Evolutionary conservation across 2,888 invertebrate genomes (phyloP).

Genomic region (Phengaris arion): DNA sequence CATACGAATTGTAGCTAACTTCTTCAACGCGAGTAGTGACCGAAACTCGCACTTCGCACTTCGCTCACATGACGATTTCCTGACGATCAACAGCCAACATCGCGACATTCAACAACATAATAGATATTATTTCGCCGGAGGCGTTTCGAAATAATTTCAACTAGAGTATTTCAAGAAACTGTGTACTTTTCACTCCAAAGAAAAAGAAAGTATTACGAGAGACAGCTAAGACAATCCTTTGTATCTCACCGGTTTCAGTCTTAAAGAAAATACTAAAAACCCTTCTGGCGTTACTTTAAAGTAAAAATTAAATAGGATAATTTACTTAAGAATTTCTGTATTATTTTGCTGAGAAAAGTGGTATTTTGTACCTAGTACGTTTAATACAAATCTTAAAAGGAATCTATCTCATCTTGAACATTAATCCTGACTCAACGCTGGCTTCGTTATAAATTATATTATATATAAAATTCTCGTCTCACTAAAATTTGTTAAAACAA

Average conservation of each 20-base stretch:
- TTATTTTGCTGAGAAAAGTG: neutral
- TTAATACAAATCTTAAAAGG: neutral
- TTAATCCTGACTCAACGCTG: neutral
- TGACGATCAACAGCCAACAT: too few species aligned
- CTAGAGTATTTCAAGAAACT: too few species aligned
- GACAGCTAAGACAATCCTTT: neutral
- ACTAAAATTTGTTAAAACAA: neutral
- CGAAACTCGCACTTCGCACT: too few species aligned
- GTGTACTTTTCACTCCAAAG: neutral
- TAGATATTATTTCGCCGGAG: too few species aligned
- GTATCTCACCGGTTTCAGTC: neutral
- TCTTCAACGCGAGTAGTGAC: too few species aligned
- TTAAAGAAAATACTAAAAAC: neutral
- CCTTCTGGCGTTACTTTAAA: neutral
- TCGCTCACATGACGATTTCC: too few species aligned
- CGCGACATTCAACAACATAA: too few species aligned
- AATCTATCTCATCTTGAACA: neutral
- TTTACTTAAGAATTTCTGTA: neutral
- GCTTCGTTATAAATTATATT: neutral
- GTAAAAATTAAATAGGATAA: constrained; percentile 8
- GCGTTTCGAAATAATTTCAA: too few species aligned
- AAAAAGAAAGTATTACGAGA: neutral
- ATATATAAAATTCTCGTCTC: too few species aligned
- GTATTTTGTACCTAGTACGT: neutral
- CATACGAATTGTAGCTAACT: too few species aligned